These are phyloP conservation scores for Valencia hispanica DNA, from an alignment of 2,797 vertebrate species.

Conservation along the genomic window DNA sequence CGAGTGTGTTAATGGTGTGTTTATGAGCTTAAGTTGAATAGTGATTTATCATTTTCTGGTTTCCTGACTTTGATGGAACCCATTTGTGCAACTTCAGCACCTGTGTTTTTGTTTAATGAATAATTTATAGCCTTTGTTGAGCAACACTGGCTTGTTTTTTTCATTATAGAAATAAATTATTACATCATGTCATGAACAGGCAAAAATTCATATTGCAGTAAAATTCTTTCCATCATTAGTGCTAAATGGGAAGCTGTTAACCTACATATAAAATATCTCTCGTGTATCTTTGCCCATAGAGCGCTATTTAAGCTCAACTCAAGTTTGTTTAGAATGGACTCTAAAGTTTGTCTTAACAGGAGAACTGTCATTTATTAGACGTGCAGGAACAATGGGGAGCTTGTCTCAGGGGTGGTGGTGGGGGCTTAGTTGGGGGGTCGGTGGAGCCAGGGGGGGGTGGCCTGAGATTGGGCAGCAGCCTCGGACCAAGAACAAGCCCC, in stretches of 20 bases:
- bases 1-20: constrained; percentile 75
- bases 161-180: not conserved
- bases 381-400: constrained; percentile 82
- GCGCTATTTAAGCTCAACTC: constrained; percentile 29
- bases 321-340: constrained; percentile 67
- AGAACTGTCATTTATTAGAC: constrained; percentile 84
- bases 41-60: constrained; percentile 72
- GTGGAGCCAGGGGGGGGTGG: constrained; percentile 70
- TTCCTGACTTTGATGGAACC: constrained; percentile 40
- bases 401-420: constrained; percentile 77
- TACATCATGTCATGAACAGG: constrained; percentile 35
- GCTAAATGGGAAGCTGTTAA: constrained; percentile 52
- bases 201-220: constrained; percentile 12
- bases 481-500: constrained; percentile 84
- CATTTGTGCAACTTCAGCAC: constrained; percentile 33
- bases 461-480: constrained; percentile 82
- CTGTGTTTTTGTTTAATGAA: constrained; percentile 28
- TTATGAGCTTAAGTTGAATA: constrained; percentile 75
- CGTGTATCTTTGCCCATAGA: constrained; percentile 44
- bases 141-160: constrained; percentile 28
- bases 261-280: constrained; percentile 41
- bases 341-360: constrained; percentile 77
- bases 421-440: constrained; percentile 59
- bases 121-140: constrained; percentile 16
- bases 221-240: constrained; percentile 37